Conservation (phyloP, 2,113 vertebrate genomes). For the Bubalus kerabau region DNA sequence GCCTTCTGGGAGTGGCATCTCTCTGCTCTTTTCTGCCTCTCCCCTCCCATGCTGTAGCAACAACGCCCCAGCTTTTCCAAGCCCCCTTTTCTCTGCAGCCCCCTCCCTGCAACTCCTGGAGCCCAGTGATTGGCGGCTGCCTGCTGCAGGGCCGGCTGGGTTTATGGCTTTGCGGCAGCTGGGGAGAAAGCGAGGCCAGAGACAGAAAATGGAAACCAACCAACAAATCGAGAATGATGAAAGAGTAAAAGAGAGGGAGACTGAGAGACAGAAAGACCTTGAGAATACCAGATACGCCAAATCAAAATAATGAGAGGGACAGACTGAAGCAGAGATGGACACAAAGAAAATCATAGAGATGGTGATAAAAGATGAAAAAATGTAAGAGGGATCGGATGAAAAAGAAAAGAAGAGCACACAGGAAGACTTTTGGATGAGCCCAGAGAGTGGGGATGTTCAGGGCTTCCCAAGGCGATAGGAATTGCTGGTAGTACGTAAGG, state of each 20-base stretch:
- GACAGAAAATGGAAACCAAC: slow-evolving; percentile 61
- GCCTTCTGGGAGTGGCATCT: slow-evolving; percentile 15
- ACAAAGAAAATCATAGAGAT: background rate
- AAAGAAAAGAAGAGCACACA: background rate
- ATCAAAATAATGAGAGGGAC: background rate
- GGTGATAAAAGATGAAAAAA: background rate
- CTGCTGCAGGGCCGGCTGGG: slow-evolving; percentile 67
- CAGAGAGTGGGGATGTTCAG: background rate
- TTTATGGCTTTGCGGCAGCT: slow-evolving; percentile 72
- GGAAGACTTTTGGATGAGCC: background rate
- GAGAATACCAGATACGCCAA: background rate
- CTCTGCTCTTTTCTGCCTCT: slow-evolving; percentile 31
- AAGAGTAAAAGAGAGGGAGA: background rate
- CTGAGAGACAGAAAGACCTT: background rate
- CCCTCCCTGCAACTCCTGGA: slow-evolving; percentile 49
- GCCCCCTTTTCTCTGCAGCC: background rate
- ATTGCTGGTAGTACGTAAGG: background rate
- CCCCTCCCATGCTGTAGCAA: slow-evolving; percentile 46
- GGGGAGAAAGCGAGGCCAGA: slow-evolving; percentile 56
- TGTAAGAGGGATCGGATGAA: background rate
- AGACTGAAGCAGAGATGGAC: background rate
- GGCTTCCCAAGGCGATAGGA: background rate
- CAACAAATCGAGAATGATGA: slow-evolving; percentile 43
- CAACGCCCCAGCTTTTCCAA: slow-evolving; percentile 35
- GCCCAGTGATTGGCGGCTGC: slow-evolving; percentile 69